Percentiles rank a stretch among this genome's conserved stretches.
phyloP scores from a whole-genome alignment of 53 echinoderm and acorn worm species.

The Henricia sp. region DNA sequence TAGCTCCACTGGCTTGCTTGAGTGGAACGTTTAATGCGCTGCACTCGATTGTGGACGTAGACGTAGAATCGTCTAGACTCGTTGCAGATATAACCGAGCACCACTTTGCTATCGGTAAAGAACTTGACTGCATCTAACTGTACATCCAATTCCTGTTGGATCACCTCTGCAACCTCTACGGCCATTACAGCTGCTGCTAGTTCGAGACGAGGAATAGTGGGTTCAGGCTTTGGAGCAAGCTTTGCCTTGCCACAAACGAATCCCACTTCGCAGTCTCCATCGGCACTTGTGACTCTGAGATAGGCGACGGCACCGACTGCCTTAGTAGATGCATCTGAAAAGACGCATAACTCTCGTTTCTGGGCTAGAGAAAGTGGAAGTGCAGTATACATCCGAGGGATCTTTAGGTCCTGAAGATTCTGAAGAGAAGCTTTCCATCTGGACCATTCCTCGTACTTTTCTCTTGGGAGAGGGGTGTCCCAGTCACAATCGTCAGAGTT shows the following conservation, averaged over 20 bases:
- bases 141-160: constrained; percentile 17
- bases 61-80: constrained; percentile 63
- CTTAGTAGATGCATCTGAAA: constrained; percentile 51
- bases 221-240: constrained; percentile 58
- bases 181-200: constrained; percentile 65
- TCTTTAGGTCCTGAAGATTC: constrained; percentile 9
- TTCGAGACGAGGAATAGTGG: constrained; percentile 65
- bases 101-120: constrained; percentile 65
- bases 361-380: constrained; percentile 16
- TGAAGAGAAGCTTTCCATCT: constrained; percentile 32
- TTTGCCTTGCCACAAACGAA: constrained; percentile 59
- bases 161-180: constrained; percentile 33
- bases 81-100: constrained; percentile 60
- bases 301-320: constrained; percentile 42
- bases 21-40: constrained; percentile 48
- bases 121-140: constrained; percentile 29
- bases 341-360: constrained; percentile 20
- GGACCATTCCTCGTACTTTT: constrained; percentile 31
- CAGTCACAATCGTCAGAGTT: constrained; percentile 34
- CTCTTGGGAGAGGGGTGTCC: constrained; percentile 37
- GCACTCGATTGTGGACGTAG: constrained; percentile 63
- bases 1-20: constrained; percentile 63
- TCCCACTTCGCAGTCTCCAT: neutral
- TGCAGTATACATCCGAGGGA: constrained; percentile 33
- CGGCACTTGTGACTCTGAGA: constrained; percentile 3